Conservation (phyloP, 1,140 invertebrate genomes). For the Aphelenchoides avenae region DNA sequence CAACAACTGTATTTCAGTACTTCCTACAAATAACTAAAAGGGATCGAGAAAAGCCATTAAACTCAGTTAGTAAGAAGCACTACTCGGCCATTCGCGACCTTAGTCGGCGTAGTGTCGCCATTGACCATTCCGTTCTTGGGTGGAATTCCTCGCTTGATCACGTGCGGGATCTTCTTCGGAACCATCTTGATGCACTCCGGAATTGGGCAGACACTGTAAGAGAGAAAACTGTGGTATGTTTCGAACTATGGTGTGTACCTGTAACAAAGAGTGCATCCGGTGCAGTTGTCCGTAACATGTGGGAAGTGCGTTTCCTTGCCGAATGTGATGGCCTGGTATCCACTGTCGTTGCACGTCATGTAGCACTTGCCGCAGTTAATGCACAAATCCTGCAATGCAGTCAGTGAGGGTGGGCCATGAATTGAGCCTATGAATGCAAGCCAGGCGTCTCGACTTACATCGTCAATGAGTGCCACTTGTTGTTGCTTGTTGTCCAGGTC, state of each 20-base stretch:
- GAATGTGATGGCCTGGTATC: constrained; percentile 91
- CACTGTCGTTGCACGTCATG: constrained; percentile 96
- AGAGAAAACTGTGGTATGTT: no score
- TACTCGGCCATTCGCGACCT: constrained; percentile 7
- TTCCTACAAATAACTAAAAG: no score
- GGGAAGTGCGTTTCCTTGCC: constrained; percentile 84
- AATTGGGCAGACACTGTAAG: constrained; percentile 79
- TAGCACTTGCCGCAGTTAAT: constrained; percentile 99
- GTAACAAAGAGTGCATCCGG: constrained; percentile 67
- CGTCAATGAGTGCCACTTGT: constrained; percentile 91
- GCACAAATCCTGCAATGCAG: constrained; percentile 81
- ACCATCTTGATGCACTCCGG: constrained; percentile 89
- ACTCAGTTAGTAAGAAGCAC: constrained; percentile 8
- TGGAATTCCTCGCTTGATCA: constrained; percentile 61
- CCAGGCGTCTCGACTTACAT: constrained; percentile 67
- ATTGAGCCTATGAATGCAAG: neutral
- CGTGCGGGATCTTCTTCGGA: constrained; percentile 58
- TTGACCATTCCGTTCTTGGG: constrained; percentile 17
- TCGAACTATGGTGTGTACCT: constrained; percentile 41
- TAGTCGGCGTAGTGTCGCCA: no score
- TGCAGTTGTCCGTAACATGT: constrained; percentile 86
- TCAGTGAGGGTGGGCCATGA: neutral
- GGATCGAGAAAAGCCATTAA: no score
- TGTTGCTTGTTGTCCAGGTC: constrained; percentile 80
- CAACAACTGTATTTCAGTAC: no score